Conservation (phyloP, 2,797 vertebrate species). For the Kryptopterus vitreolus region DNA sequence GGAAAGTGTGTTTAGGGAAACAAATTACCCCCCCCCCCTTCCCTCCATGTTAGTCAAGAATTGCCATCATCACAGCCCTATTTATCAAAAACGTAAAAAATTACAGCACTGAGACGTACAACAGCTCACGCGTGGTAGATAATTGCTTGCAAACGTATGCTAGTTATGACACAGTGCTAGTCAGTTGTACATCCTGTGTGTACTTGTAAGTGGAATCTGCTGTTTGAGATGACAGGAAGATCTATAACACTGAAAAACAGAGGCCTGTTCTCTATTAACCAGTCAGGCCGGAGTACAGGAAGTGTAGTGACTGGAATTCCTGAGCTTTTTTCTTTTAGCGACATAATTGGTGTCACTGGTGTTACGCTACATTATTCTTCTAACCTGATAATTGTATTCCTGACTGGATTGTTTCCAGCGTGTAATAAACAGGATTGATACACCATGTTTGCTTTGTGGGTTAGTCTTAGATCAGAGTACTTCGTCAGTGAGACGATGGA, state of each 20-base stretch:
- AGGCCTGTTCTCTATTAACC: conserved; percentile 11
- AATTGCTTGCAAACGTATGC: neutral
- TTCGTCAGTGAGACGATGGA: conserved; percentile 13
- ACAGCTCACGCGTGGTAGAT: neutral
- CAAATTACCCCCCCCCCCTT: too few relatives aligned
- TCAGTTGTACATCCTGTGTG: neutral
- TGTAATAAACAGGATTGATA: neutral
- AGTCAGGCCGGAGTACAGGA: neutral
- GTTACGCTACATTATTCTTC: neutral
- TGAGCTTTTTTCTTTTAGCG: too few relatives aligned
- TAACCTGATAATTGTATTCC: neutral
- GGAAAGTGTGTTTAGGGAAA: too few relatives aligned
- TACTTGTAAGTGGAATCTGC: neutral
- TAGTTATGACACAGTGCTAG: neutral
- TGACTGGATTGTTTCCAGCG: neutral
- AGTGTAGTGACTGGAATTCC: neutral
- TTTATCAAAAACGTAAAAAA: too few relatives aligned
- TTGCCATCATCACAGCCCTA: too few relatives aligned
- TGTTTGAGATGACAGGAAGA: neutral
- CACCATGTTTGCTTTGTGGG: conserved; percentile 39
- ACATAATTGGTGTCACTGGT: neutral
- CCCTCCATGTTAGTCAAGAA: too few relatives aligned
- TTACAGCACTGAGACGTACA: too few relatives aligned
- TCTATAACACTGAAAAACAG: neutral
- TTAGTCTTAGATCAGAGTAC: conserved; percentile 23